Percentiles rank a stretch among this genome's conserved stretches.
These are phyloP conservation scores for Cariama cristata DNA, from an alignment of 2,113 vertebrate species.

Conservation along the genomic window DNA sequence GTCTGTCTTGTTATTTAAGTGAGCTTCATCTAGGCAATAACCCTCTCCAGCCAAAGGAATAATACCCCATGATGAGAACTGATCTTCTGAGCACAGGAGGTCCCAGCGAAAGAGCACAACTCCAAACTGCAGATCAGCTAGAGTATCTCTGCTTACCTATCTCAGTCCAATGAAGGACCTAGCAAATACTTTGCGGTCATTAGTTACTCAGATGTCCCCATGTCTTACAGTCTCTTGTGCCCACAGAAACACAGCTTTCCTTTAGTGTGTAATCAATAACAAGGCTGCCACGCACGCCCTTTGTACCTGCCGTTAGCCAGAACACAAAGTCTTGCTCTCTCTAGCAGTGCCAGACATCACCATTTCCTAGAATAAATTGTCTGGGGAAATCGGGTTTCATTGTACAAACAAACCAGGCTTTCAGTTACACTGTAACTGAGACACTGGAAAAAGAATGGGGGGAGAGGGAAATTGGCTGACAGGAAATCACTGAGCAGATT, in stretches of 20 bases:
- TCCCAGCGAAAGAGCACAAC: background rate
- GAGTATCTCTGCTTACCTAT: background rate
- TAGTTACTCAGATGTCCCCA: background rate
- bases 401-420: constrained; percentile 34
- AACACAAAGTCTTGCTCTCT: constrained; percentile 7
- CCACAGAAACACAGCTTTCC: background rate
- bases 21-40: constrained; percentile 22
- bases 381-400: background rate
- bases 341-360: constrained; percentile 11
- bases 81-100: background rate
- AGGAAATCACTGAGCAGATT: background rate
- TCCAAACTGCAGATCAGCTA: background rate
- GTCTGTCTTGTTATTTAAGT: background rate
- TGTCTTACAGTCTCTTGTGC: background rate
- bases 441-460: background rate
- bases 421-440: constrained; percentile 31
- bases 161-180: background rate
- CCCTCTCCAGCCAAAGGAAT: background rate
- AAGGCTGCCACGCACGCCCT: background rate
- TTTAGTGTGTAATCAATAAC: background rate
- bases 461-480: background rate
- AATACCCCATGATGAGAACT: background rate
- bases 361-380: constrained; percentile 45
- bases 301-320: constrained; percentile 2
- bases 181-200: background rate